These are phyloP conservation scores for Neotoxoptera formosana DNA, from an alignment of 1,140 invertebrate species.

Conservation along the genomic window DNA sequence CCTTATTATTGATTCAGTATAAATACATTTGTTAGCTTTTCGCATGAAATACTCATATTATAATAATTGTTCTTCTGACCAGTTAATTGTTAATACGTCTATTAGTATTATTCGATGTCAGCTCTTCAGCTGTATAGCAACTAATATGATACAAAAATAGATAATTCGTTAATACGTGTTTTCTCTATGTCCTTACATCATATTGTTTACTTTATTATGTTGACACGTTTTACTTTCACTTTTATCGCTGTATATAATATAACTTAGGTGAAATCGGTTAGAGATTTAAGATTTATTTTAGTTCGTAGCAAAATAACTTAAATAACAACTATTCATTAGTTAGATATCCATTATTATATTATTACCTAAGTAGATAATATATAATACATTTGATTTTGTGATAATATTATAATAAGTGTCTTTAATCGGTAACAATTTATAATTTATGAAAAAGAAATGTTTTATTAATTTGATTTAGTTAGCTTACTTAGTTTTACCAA, in stretches of 20 bases:
- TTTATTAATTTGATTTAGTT: not conserved
- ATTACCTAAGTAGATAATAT: not conserved
- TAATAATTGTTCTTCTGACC: not conserved
- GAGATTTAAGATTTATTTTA: not conserved
- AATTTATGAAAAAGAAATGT: not conserved
- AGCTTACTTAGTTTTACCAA: not conserved
- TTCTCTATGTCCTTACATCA: not conserved
- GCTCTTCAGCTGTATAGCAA: not conserved
- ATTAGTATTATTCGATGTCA: not conserved
- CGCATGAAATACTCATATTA: not conserved
- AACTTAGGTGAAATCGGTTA: not conserved
- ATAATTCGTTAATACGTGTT: not conserved
- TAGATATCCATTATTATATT: not conserved
- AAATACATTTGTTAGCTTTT: not conserved
- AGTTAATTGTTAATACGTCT: not conserved
- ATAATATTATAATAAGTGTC: not conserved
- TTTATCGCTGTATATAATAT: not conserved
- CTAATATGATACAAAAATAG: constrained; percentile 1
- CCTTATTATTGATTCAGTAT: constrained; percentile 44
- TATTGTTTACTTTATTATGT: not conserved
- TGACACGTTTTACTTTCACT: constrained; percentile 50
- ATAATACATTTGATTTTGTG: not conserved
- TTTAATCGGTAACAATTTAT: not conserved
- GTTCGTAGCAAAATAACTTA: not conserved
- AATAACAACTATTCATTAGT: not conserved